Base-by-base conservation (phyloP, 2,797 vertebrate genomes). In the Acipenser oxyrinchus region DNA sequence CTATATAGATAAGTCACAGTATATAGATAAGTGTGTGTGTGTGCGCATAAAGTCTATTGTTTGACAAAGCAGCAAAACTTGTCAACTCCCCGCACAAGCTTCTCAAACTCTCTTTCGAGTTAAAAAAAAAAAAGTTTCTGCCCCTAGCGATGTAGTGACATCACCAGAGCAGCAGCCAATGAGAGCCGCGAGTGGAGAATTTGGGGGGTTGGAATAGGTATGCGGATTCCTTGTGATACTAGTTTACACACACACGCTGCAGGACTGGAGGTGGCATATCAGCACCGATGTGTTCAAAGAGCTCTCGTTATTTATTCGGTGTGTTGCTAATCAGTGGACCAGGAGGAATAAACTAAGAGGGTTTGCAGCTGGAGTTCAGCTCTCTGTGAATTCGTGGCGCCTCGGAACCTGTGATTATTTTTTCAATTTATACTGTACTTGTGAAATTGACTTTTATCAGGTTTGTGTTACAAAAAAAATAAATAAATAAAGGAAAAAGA, bases 151-250 rank as follows among this genome's bases (percentile, higher is more conserved):
- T 72, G 76, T 72, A 73, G 75, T 86, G 85, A 93, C 90, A 89
- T 91, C 90, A 92, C 82, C 68, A 68, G 13, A 65, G 2, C 72
- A 69, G 72, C 82, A 80, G 79, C 88, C 90, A 91, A 90, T 91
- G 78, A 66, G 80, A 76, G 78, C 63, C 62, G 70, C 73, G 75
- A 71, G 77, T 72, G 74, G 78, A 70, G 78, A 79, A 73, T 86
- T 90, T 83, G 76, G 82, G 84, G 83, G 80, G 76, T 78, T 81
- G 70, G 73, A 75, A 73, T 73, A 76, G 70, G 67, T 60, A 62
- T 63, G 71, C 70, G 69, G 55, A 66, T 63, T 69, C 63, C 64
- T 59, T 66, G 68, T 66, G 63, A 66, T 66, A 64, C 65, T 66
- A 66, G 68, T 62, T 64, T 66, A 65, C 70, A 75, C 67, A 72